Base-by-base conservation (phyloP, 2,797 vertebrate genomes). In the Chaunax sp. region DNA sequence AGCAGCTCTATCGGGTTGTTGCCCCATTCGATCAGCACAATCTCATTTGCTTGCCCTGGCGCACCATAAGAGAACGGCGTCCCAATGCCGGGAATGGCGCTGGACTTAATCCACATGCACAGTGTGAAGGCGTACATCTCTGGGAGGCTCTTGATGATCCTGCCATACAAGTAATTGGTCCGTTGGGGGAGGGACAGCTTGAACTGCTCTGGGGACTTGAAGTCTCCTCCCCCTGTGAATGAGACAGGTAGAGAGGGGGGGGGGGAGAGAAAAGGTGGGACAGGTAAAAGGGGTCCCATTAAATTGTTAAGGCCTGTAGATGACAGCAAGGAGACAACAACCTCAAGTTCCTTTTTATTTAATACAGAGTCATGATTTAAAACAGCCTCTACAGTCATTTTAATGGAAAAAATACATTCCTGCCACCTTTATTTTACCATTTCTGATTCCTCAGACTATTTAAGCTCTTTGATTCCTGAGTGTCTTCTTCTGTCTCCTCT, bases 11-110 rank as follows among this genome's bases (percentile, higher is more conserved):
- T 98, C 7, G 97, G 97, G 81, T 99, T 99, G 77, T 97, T 98
- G 3, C 97, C 98, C 98, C 98, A 99, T 61, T 99, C 98, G 16
- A 99, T 99, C 51, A 99, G 94, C 75, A 99, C 98, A 0, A 99
- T 97, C 88, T 99, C 98, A 6, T 99, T 99, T 26, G 98, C 96
- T 80, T 99, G 98, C 9, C 97, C 97, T 0, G 97, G 95, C 3
- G 98, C 97, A 0, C 97, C 98, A 0, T 99, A 99, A 0, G 98
- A 99, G 91, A 99, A 99, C 0, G 97, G 98, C 0, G 98, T 99
- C 60, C 98, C 98, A 0, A 99, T 96, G 9, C 97, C 97, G 0
- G 97, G 97, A 1, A 93, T 96, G 51, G 96, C 95, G 0, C 95
- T 95, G 30, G 98, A 98, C 73, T 96, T 97, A 77, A 99, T 91